These are phyloP conservation scores for Melipona beecheii DNA, from an alignment of 2,888 invertebrate species.

Conservation along the genomic window DNA sequence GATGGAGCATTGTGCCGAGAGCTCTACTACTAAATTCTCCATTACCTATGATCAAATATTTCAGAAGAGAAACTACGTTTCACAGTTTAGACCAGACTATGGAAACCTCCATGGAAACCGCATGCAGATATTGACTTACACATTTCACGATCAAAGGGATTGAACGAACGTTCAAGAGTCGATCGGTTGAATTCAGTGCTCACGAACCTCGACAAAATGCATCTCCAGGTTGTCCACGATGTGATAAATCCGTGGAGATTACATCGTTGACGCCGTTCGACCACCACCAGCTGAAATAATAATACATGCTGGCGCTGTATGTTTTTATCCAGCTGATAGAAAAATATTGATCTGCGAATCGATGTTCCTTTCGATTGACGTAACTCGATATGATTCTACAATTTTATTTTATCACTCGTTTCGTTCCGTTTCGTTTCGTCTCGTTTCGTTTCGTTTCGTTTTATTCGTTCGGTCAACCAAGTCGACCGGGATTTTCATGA, in stretches of 20 bases:
- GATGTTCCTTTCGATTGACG: background rate
- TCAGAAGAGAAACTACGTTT: background rate
- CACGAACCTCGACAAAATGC: background rate
- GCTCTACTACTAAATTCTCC: background rate
- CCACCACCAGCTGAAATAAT: conserved; percentile 50
- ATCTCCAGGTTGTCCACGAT: conserved; percentile 31
- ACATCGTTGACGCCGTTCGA: conserved; percentile 37
- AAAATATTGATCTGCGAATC: conserved; percentile 26
- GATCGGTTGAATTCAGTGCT: background rate
- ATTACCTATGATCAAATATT: background rate
- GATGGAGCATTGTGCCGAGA: too few species aligned
- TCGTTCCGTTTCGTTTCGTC: background rate
- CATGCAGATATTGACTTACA: background rate
- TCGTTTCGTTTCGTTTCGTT: background rate
- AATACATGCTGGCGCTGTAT: conserved; percentile 13
- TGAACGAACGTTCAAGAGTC: background rate
- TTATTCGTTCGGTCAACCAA: background rate
- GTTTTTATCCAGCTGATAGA: conserved; percentile 43
- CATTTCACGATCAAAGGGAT: conserved; percentile 13
- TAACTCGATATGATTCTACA: background rate
- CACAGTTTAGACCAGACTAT: background rate
- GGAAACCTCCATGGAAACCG: background rate
- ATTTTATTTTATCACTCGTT: conserved; percentile 2
- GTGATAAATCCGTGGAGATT: conserved; percentile 49
- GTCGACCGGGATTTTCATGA: background rate